These are phyloP conservation scores for Leucoma salicis DNA, from an alignment of 2,888 invertebrate species.

Conservation along the genomic window DNA sequence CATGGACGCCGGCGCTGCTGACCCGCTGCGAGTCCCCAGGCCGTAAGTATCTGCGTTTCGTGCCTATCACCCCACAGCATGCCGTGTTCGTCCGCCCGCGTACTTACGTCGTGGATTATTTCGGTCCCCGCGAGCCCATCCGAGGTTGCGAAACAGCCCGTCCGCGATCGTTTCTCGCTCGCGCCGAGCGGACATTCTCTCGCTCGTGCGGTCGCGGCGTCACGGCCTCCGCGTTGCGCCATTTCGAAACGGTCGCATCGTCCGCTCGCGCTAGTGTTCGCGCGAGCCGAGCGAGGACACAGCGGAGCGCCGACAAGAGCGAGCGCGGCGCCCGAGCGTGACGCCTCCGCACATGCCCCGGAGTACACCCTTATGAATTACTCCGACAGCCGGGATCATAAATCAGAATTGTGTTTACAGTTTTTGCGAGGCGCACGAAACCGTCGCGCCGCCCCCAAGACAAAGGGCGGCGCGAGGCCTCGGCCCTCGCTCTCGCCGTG, in stretches of 20 bases:
- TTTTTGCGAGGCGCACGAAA: constrained; percentile 66
- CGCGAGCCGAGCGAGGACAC: constrained; percentile 60
- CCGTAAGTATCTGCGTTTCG: constrained; percentile 72
- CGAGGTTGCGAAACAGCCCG: constrained; percentile 75
- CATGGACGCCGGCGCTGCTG: constrained; percentile 77
- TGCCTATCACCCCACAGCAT: constrained; percentile 44
- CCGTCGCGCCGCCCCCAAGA: constrained; percentile 70
- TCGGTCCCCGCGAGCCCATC: constrained; percentile 69
- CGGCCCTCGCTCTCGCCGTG: constrained; percentile 28
- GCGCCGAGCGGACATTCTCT: constrained; percentile 77
- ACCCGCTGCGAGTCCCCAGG: constrained; percentile 78
- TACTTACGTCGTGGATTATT: constrained; percentile 68
- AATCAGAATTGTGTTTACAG: constrained; percentile 76
- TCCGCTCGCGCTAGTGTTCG: constrained; percentile 47
- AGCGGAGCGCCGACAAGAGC: constrained; percentile 60
- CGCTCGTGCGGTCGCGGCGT: constrained; percentile 72
- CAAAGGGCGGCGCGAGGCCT: constrained; percentile 54
- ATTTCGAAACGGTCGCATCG: constrained; percentile 72
- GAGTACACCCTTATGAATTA: constrained; percentile 57
- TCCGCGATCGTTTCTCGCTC: constrained; percentile 66
- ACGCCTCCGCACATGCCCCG: constrained; percentile 56
- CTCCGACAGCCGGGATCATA: constrained; percentile 58
- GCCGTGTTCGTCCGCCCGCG: constrained; percentile 49
- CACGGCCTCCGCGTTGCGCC: constrained; percentile 81
- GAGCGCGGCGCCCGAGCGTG: constrained; percentile 75